A percentile compares a stretch with the other conserved stretches of the same genome.
Conservation (phyloP, 1,140 invertebrate genomes). For the Solen grandis region DNA sequence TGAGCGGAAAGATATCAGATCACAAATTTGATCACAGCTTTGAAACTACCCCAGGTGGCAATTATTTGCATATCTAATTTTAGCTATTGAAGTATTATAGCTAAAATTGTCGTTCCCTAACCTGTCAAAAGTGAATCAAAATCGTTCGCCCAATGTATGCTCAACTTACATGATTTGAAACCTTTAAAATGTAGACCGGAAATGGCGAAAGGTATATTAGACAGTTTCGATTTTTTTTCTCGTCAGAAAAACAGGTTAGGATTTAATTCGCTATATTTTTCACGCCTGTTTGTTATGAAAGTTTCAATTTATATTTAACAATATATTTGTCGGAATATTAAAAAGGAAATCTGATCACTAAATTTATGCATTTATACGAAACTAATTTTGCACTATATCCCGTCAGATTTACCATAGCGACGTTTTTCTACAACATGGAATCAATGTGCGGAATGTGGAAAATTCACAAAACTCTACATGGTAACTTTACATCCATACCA, state of each 20-base stretch:
- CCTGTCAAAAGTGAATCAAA: neutral
- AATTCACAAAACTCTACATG: constrained; percentile 34
- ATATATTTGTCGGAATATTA: neutral
- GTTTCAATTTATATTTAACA: neutral
- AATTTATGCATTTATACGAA: neutral
- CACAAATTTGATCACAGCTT: neutral
- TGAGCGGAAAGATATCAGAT: neutral
- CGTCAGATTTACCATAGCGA: constrained; percentile 6
- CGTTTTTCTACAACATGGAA: constrained; percentile 33
- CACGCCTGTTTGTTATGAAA: neutral
- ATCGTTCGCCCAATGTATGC: neutral
- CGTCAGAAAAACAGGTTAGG: neutral
- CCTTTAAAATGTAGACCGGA: neutral
- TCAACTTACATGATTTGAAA: neutral
- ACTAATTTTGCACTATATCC: neutral
- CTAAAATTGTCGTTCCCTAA: neutral
- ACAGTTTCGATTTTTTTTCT: neutral
- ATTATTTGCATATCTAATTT: neutral
- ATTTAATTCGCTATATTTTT: neutral
- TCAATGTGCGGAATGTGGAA: constrained; percentile 33
- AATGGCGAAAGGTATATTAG: neutral
- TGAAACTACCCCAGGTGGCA: neutral
- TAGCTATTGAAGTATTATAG: neutral
- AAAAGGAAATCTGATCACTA: neutral
- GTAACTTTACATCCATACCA: constrained; percentile 33